Evolutionary conservation across 1,140 invertebrate species (phyloP), one percentile per base, ranked within the genome.

Genomic region (Caligus rogercresseyi): DNA sequence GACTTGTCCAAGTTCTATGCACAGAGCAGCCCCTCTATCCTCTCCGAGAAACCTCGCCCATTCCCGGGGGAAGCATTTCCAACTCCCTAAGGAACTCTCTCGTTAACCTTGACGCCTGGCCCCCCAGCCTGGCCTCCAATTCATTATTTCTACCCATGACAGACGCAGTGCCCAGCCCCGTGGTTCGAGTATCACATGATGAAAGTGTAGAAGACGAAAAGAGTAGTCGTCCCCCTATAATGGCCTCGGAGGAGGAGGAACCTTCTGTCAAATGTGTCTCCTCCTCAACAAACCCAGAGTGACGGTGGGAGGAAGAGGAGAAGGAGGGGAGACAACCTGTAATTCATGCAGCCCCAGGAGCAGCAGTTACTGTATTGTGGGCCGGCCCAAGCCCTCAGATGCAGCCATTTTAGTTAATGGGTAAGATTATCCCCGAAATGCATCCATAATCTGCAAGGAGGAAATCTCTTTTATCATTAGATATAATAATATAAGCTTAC

Each of bases 1-100:
- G 57, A 60, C 26, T 60, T 60, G 26, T 31, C 14, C 57, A 60
- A 60, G 43, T 25, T 60, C 16, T 13, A 25, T n/a, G 18, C 3
- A 18, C 31, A 43, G 31, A 43, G n/a, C 31, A 43, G n/a, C 31
- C n/a, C 7, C 7, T 43, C 7, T 43, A 11, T 43, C 31, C n/a
- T n/a, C n/a, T n/a, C 7, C 31, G 31, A 43, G 31, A 43, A 7
- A 43, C 31, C n/a, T 11, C 7, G 7, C 31, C 31, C n/a, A 43
- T 43, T 43, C 31, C 7, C n/a, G 31, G 31, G n/a, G 31, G 31
- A 7, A 43, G 31, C n/a, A 43, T 43, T 43, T 43, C 31, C n/a
- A n/a, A 7, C n/a, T 43, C 31, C 7, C 31, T 43, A 11, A 43
- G 31, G 31, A 43, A 43, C 31, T 43, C 31, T n/a, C 31, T 43